Percentiles rank a stretch among this genome's conserved stretches.
Conservation (phyloP, 2,113 vertebrate species). For the Rhineura floridana region DNA sequence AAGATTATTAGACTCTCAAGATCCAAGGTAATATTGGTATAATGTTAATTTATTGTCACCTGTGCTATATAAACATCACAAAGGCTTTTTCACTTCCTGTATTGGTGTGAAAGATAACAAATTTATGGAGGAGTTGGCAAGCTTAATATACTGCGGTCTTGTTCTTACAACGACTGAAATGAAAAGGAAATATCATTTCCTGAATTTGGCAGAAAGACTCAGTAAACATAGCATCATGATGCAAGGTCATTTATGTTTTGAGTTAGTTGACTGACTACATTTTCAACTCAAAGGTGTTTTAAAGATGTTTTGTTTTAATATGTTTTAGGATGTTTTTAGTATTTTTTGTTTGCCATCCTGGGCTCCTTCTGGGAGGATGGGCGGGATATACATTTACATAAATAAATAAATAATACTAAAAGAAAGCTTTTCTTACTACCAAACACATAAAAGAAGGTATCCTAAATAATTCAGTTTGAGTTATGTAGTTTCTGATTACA, state of each 20-base stretch:
- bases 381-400: too few relatives aligned
- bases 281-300: not conserved
- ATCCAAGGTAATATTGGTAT: not conserved
- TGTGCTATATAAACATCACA: conserved; percentile 48
- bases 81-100: conserved; percentile 52
- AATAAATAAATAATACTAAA: too few relatives aligned
- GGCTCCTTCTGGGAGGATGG: too few relatives aligned
- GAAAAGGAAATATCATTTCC: conserved; percentile 60
- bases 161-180: conserved; percentile 33
- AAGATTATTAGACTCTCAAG: not conserved
- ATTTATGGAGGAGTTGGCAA: not conserved
- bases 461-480: not conserved
- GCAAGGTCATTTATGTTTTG: not conserved
- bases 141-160: conserved; percentile 14
- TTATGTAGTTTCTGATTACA: not conserved
- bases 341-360: too few relatives aligned
- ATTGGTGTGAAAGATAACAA: conserved; percentile 29
- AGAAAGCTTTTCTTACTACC: not conserved
- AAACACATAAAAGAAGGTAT: not conserved
- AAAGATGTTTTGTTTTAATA: too few relatives aligned
- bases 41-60: conserved; percentile 17
- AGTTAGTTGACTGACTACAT: not conserved
- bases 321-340: too few relatives aligned
- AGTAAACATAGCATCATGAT: not conserved
- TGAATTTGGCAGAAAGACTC: not conserved